Evolutionary conservation across 2,888 invertebrate species (phyloP), one percentile per base, ranked within the genome.

Genomic region (Liodrosophila aerea): DNA sequence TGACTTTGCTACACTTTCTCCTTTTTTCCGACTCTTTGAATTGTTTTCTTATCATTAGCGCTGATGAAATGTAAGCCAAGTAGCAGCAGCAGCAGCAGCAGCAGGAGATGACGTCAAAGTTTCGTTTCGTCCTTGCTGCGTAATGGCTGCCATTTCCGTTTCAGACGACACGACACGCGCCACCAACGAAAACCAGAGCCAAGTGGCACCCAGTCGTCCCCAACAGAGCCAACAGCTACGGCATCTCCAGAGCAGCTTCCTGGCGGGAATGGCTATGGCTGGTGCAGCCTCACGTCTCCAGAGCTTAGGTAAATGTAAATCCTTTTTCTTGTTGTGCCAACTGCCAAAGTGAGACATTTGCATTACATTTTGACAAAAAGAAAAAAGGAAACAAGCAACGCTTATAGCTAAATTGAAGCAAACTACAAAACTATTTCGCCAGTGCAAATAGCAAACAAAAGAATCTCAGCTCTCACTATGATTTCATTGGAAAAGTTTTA

Each of bases 21-120:
- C 29, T 9, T 16, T 27, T 30, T 40, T 30, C 43, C 13, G 7
- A 4, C 43, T 12, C 31, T 47, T 65, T 65, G 74, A 73, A 82
- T 82, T 80, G 80, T 80, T 85, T 82, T 80, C 73, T 85, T 85
- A 80, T 82, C 85, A 80, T 80, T 77, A 80, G 75, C 62, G 66
- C 82, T 67, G 74, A 76, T 80, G 80, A 83, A 83, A 83, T 83
- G 76, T 76, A 69, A 83, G 73, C 73, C 84, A 60, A 51, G 49
- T 11, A 37, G 37, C 49, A 13, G 30, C 61, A 67, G 40, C 44
- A 52, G 31, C 47, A 33, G 22, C 43, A 33, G 33, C 36, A 44
- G 33, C 15, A 47, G 36, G 12, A 41, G 41, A 47, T 63, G 62
- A 50, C 70, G 66, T 65, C 78, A 63, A 73, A 77, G 67, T 77